phyloP scores from a whole-genome alignment of 2,113 vertebrate species.

The Rhineura floridana region DNA sequence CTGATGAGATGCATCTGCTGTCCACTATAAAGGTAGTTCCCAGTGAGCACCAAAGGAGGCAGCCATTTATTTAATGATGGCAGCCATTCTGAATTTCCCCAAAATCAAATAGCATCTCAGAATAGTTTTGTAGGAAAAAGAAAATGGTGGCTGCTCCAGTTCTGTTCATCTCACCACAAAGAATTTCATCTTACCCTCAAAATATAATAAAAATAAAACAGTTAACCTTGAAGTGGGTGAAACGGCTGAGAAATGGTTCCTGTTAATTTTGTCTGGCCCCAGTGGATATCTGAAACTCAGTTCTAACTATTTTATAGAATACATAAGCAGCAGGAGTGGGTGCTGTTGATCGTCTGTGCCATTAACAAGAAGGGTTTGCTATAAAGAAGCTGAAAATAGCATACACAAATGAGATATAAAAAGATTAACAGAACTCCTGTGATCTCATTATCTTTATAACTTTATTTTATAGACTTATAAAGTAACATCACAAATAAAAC shows the following conservation, averaged over 20 bases:
- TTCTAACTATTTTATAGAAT: slow-evolving; percentile 24
- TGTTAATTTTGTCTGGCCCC: not conserved
- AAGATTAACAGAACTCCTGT: slow-evolving; percentile 46
- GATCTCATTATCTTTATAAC: slow-evolving; percentile 55
- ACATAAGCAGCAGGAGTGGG: slow-evolving; percentile 6
- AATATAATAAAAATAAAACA: not conserved
- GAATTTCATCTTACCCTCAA: not conserved
- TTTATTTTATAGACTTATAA: slow-evolving; percentile 63
- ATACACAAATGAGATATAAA: slow-evolving; percentile 38
- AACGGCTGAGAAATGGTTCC: not conserved
- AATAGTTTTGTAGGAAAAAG: not conserved
- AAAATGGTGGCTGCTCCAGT: not conserved
- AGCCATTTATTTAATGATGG: not conserved
- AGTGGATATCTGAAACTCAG: not conserved
- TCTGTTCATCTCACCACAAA: not conserved
- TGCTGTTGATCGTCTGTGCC: slow-evolving; percentile 38
- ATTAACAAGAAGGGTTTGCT: slow-evolving; percentile 38
- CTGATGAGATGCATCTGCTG: not conserved
- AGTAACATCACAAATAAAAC: slow-evolving; percentile 55
- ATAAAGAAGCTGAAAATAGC: slow-evolving; percentile 44
- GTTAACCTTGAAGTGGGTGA: not conserved
- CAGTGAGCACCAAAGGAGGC: too few species aligned
- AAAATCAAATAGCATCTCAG: not conserved
- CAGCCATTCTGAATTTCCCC: not conserved
- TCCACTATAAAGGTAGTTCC: not conserved